Evolutionary conservation across 2,888 invertebrate species (phyloP).

Genomic region (Parelbella ahira): DNA sequence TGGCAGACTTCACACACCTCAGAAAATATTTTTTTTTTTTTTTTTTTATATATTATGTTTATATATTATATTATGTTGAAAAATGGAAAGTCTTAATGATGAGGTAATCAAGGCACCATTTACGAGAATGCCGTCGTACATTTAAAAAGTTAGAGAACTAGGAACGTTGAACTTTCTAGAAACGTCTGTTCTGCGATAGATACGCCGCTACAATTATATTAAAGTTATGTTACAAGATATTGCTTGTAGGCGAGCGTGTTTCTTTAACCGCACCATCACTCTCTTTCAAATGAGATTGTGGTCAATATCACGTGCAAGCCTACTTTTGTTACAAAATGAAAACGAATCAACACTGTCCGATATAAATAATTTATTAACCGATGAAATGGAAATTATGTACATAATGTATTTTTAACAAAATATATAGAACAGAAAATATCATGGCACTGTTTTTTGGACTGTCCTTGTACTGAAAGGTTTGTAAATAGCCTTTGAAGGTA

Average conservation of each 20-base stretch:
- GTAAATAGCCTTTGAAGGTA: no score
- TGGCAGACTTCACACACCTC: no score
- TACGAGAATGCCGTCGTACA: no score
- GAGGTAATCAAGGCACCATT: no score
- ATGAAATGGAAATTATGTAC: constrained; percentile 9
- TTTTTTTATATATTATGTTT: no score
- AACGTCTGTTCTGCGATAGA: no score
- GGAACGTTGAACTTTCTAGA: no score
- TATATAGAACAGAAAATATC: neutral
- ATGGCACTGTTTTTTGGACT: neutral
- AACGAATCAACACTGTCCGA: constrained; percentile 7
- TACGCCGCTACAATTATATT: neutral
- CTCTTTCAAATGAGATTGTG: constrained; percentile 22
- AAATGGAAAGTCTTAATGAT: no score
- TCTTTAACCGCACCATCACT: constrained; percentile 22
- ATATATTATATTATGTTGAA: no score
- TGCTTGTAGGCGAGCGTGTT: constrained; percentile 10
- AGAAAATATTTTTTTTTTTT: no score
- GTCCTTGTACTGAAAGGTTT: neutral
- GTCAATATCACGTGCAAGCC: constrained; percentile 16
- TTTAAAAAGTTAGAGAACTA: no score
- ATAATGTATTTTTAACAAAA: no score
- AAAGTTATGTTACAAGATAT: constrained; percentile 11
- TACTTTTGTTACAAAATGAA: constrained; percentile 20
- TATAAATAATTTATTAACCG: neutral